Conservation (phyloP, 2,113 vertebrate species). For the Vulpes lagopus region DNA sequence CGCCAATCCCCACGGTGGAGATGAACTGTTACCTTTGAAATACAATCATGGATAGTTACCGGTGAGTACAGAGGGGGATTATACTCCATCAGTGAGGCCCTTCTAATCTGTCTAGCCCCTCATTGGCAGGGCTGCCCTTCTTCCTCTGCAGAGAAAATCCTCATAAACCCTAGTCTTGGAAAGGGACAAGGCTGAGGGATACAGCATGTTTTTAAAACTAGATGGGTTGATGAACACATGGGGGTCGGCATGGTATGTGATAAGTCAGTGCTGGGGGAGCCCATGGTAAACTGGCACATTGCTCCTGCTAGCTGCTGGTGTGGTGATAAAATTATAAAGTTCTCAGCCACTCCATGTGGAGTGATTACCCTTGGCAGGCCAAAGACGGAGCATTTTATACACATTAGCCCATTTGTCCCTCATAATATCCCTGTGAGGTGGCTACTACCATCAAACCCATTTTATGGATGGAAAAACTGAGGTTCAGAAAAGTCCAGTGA, state of each 20-base stretch:
- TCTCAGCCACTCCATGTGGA: background rate
- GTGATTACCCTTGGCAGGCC: background rate
- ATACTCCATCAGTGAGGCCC: constrained; percentile 68
- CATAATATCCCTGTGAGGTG: background rate
- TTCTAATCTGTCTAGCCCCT: constrained; percentile 69
- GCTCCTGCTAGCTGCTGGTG: background rate
- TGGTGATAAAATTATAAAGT: background rate
- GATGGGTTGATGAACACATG: accelerated
- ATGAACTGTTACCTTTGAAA: constrained; percentile 82
- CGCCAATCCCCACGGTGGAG: constrained; percentile 47
- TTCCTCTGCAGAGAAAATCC: constrained; percentile 72
- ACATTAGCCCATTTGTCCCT: background rate
- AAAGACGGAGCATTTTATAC: background rate
- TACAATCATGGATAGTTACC: constrained; percentile 71
- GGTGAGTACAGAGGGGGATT: constrained; percentile 65
- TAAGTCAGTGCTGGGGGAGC: accelerated
- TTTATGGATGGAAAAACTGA: constrained; percentile 9
- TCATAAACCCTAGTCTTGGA: constrained; percentile 62
- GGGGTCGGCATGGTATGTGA: accelerated
- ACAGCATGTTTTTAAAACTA: background rate
- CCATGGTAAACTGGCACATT: accelerated
- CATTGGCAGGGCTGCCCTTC: constrained; percentile 65
- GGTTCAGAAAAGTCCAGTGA: background rate
- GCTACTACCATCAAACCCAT: background rate
- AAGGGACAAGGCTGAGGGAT: background rate